Conservation (phyloP, 2,888 invertebrate genomes). For the Hirtodrosophila trivittata region DNA sequence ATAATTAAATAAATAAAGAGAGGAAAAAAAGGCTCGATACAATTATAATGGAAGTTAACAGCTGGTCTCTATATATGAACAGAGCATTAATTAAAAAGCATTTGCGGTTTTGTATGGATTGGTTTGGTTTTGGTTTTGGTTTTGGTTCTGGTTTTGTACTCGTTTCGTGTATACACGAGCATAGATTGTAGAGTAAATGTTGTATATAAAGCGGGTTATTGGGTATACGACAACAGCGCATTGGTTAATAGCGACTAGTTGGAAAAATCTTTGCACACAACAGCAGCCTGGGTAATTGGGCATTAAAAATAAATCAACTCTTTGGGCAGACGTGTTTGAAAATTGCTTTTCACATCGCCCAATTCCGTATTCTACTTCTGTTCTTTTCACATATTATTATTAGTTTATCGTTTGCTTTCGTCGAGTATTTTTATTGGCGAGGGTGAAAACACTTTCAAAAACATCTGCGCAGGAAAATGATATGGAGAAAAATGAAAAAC, state of each 20-base stretch:
- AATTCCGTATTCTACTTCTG: too few relatives aligned
- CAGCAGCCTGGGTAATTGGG: constrained; percentile 67
- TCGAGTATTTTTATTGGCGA: constrained; percentile 14
- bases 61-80: constrained; percentile 41
- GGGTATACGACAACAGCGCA: constrained; percentile 50
- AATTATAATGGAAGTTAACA: constrained; percentile 50
- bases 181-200: too few relatives aligned
- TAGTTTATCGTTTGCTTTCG: too few relatives aligned
- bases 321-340: too few relatives aligned
- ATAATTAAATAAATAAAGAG: constrained; percentile 39
- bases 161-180: constrained; percentile 20
- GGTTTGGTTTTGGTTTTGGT: not conserved
- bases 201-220: constrained; percentile 52
- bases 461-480: constrained; percentile 5
- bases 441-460: constrained; percentile 28
- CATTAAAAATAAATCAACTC: constrained; percentile 44
- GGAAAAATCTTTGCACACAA: constrained; percentile 80
- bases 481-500: too few relatives aligned
- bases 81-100: constrained; percentile 65
- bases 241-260: constrained; percentile 60
- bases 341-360: not conserved
- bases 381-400: too few relatives aligned
- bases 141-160: constrained; percentile 2
- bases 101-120: constrained; percentile 51
- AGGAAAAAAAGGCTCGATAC: too few relatives aligned